Evolutionary conservation across 1,140 invertebrate genomes (phyloP).

Genomic region (Drosophila ohnishii): DNA sequence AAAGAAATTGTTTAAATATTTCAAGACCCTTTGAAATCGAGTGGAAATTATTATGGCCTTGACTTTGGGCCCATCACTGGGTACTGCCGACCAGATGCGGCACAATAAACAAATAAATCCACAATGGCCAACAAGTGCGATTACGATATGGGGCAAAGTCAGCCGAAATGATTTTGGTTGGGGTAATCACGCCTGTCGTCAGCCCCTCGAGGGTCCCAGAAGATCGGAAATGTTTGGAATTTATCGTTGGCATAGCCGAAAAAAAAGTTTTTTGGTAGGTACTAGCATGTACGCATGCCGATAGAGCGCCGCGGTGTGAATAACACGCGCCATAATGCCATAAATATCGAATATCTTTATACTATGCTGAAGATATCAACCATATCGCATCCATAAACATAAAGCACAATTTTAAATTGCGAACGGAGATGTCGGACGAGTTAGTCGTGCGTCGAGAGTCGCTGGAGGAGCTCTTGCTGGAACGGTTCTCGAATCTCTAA

Average conservation of each 20-base stretch:
- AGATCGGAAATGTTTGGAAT: constrained; percentile 10
- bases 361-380: constrained; percentile 45
- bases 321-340: constrained; percentile 26
- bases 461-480: constrained; percentile 30
- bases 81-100: constrained; percentile 32
- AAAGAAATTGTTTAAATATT: background rate
- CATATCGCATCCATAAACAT: constrained; percentile 29
- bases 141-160: constrained; percentile 44
- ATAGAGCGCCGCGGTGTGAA: constrained; percentile 11
- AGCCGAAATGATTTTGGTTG: constrained; percentile 32
- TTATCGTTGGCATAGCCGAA: constrained; percentile 23
- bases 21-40: background rate
- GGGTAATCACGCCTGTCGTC: constrained; percentile 14
- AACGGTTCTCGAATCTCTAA: constrained; percentile 29
- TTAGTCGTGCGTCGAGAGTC: constrained; percentile 31
- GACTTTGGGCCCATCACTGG: constrained; percentile 3
- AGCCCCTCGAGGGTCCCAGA: constrained; percentile 12
- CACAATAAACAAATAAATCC: constrained; percentile 38
- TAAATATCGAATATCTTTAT: constrained; percentile 60
- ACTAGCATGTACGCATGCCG: constrained; percentile 12
- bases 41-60: constrained; percentile 6
- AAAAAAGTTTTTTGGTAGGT: background rate
- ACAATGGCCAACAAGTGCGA: constrained; percentile 12
- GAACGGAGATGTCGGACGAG: constrained; percentile 2
- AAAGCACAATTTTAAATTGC: constrained; percentile 22